phyloP scores from a whole-genome alignment of 2,888 invertebrate genomes.

The Polymixis lichenea region DNA sequence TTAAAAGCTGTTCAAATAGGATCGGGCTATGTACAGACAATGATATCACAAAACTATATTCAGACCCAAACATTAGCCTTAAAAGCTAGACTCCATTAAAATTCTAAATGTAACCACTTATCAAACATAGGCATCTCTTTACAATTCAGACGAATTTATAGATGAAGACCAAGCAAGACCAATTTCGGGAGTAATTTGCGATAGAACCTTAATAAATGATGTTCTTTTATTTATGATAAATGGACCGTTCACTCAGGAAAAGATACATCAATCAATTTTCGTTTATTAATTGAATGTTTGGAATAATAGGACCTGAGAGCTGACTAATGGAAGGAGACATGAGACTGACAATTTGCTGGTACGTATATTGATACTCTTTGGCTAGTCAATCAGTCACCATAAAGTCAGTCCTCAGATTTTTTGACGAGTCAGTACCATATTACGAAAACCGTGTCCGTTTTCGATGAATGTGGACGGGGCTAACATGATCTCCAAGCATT shows the following conservation, averaged over 20 bases:
- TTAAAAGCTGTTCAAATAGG: constrained; percentile 9
- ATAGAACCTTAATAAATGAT: constrained; percentile 60
- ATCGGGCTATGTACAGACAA: neutral
- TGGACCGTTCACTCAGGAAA: constrained; percentile 49
- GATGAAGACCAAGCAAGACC: constrained; percentile 36
- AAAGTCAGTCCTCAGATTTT: neutral
- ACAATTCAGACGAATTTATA: constrained; percentile 33
- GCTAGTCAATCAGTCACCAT: neutral
- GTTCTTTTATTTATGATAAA: constrained; percentile 64
- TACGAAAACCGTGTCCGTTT: neutral
- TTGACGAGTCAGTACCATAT: neutral
- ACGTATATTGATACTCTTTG: constrained; percentile 5
- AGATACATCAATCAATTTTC: constrained; percentile 56
- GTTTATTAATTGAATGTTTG: constrained; percentile 56
- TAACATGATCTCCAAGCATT: neutral
- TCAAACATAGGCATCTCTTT: constrained; percentile 22
- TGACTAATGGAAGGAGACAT: constrained; percentile 33
- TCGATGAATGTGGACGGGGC: neutral
- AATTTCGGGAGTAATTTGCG: constrained; percentile 58
- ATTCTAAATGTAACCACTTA: constrained; percentile 44
- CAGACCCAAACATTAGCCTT: constrained; percentile 12
- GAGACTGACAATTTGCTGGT: constrained; percentile 8
- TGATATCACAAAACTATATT: constrained; percentile 13
- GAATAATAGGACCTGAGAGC: constrained; percentile 18
- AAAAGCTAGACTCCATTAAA: constrained; percentile 34